phyloP scores from a whole-genome alignment of 2,888 invertebrate genomes.

The Lysandra coridon region DNA sequence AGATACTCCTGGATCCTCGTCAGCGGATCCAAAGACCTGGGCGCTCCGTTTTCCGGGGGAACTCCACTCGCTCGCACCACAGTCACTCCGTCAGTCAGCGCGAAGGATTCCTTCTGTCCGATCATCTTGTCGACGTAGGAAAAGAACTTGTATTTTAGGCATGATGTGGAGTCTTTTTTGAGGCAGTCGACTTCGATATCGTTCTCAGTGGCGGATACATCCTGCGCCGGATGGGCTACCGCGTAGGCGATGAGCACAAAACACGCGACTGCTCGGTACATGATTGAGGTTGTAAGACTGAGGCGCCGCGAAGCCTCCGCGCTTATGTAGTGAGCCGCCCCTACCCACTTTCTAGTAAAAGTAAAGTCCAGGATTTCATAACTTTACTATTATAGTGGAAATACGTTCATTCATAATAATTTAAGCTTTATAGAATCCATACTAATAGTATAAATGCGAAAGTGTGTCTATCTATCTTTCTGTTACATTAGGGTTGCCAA shows the following conservation, averaged over 20 bases:
- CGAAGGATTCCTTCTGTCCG: slow-evolving; percentile 88
- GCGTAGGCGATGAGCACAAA: slow-evolving; percentile 74
- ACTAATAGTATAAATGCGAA: neutral
- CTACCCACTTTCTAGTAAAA: slow-evolving; percentile 63
- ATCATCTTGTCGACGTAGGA: slow-evolving; percentile 92
- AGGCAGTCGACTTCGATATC: slow-evolving; percentile 91
- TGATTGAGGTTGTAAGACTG: slow-evolving; percentile 64
- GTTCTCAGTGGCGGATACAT: slow-evolving; percentile 85
- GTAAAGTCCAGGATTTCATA: slow-evolving; percentile 72
- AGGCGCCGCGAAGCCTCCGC: slow-evolving; percentile 49
- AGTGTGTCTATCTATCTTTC: neutral
- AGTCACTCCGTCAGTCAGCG: slow-evolving; percentile 90
- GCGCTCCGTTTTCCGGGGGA: slow-evolving; percentile 87
- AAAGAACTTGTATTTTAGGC: slow-evolving; percentile 93
- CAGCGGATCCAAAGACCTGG: slow-evolving; percentile 85
- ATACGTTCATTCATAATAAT: neutral
- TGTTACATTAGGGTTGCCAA: no score
- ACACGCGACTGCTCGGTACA: slow-evolving; percentile 66
- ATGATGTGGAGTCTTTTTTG: slow-evolving; percentile 90
- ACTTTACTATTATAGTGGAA: slow-evolving; percentile 39
- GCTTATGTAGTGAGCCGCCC: slow-evolving; percentile 69
- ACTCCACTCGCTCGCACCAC: slow-evolving; percentile 87
- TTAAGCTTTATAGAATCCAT: no score
- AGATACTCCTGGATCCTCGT: slow-evolving; percentile 88
- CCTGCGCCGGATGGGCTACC: slow-evolving; percentile 85